Evolutionary conservation across 2,113 vertebrate genomes (phyloP).

Genomic region (Rostratula benghalensis): DNA sequence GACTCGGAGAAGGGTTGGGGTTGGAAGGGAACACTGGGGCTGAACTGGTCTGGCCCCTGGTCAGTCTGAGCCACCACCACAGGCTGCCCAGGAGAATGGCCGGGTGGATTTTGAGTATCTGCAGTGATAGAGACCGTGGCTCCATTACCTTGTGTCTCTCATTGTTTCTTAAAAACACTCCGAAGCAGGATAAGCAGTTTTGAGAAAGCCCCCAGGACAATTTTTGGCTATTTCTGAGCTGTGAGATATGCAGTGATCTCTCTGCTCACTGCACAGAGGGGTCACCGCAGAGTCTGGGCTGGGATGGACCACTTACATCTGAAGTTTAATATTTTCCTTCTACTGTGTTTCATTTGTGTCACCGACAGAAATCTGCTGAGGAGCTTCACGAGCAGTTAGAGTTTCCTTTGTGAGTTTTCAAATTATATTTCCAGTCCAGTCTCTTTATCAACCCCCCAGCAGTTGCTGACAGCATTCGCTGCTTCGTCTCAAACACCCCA

Average conservation of each 20-base stretch:
- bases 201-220: not conserved
- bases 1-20: not conserved
- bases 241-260: not conserved
- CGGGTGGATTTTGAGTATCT: not conserved
- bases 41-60: not conserved
- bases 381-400: not conserved
- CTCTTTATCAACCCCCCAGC: not conserved
- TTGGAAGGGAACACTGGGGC: not conserved
- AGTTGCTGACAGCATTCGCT: not conserved
- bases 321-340: not conserved
- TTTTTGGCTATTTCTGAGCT: not conserved
- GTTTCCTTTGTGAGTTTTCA: not conserved
- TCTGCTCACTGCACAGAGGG: not conserved
- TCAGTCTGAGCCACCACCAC: not conserved
- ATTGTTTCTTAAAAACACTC: not conserved
- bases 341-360: not conserved
- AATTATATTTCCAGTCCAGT: not conserved
- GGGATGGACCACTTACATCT: not conserved
- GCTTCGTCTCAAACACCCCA: not conserved
- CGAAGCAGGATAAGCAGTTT: not conserved
- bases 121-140: not conserved
- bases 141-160: not conserved
- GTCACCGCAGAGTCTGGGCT: not conserved
- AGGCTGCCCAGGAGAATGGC: not conserved
- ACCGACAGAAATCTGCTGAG: not conserved